Percentiles rank a stretch among this genome's conserved stretches.
phyloP scores from a whole-genome alignment of 2,797 vertebrate genomes.

The Syncerus caffer region DNA sequence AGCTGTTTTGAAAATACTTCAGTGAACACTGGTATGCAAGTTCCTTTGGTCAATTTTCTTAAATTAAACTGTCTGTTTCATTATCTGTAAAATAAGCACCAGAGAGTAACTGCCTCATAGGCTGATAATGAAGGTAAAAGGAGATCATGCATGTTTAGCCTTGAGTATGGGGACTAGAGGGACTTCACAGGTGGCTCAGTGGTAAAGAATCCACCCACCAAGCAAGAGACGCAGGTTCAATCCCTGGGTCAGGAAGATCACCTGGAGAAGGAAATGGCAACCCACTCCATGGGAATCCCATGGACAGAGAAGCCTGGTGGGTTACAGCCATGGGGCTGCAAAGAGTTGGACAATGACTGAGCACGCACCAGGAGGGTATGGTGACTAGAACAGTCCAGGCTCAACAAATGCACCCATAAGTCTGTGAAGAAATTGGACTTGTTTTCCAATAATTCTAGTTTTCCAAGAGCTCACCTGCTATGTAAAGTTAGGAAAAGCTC shows the following conservation, averaged over 20 bases:
- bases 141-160: neutral
- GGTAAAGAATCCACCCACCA: neutral
- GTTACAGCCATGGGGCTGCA: neutral
- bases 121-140: neutral
- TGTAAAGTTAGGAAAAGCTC: neutral
- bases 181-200: neutral
- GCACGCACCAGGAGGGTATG: fast-evolving
- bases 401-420: neutral
- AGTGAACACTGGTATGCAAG: neutral
- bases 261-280: neutral
- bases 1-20: neutral
- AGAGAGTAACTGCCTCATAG: neutral
- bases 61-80: neutral
- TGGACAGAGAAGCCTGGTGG: neutral
- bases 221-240: neutral
- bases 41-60: neutral
- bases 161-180: neutral
- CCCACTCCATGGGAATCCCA: neutral
- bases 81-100: neutral
- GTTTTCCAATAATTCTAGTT: neutral
- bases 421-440: neutral
- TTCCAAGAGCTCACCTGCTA: neutral
- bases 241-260: neutral
- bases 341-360: neutral
- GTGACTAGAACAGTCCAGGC: neutral